Percentiles rank a stretch among this genome's conserved stretches.
phyloP scores from a whole-genome alignment of 2,797 vertebrate species.

The Lacerta agilis region DNA sequence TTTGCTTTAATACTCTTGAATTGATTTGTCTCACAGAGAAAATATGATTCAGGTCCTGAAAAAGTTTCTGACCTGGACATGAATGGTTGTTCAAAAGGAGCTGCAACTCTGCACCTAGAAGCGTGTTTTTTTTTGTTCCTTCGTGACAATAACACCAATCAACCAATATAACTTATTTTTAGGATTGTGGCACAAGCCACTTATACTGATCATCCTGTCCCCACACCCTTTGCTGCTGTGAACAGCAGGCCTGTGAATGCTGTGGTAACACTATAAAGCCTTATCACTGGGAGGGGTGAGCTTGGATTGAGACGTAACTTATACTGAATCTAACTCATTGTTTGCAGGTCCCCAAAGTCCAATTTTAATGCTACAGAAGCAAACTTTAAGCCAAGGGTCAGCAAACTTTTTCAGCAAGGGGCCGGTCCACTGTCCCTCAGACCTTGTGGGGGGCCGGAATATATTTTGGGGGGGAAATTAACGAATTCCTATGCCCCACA shows the following conservation, averaged over 20 bases:
- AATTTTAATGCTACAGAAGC: background rate
- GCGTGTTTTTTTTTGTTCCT: background rate
- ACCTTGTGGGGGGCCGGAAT: too few species aligned
- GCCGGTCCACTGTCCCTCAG: too few species aligned
- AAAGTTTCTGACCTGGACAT: slow-evolving; percentile 13
- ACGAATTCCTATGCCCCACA: too few species aligned
- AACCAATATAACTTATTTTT: background rate
- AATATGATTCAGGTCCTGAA: background rate
- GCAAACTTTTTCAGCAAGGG: too few species aligned
- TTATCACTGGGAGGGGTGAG: too few species aligned
- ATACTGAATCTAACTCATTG: background rate
- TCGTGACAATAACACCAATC: background rate
- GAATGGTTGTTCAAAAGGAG: background rate
- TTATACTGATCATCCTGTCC: background rate
- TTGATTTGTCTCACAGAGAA: background rate
- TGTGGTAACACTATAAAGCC: too few species aligned
- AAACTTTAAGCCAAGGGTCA: too few species aligned
- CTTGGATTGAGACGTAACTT: background rate
- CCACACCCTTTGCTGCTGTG: too few species aligned
- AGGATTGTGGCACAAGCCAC: background rate
- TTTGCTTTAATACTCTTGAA: background rate
- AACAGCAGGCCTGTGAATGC: too few species aligned
- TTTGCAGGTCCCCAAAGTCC: background rate
- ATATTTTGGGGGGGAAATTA: too few species aligned
- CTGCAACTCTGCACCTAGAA: background rate